These are phyloP conservation scores for Achlya flavicornis DNA, from an alignment of 2,888 invertebrate species.

Conservation along the genomic window DNA sequence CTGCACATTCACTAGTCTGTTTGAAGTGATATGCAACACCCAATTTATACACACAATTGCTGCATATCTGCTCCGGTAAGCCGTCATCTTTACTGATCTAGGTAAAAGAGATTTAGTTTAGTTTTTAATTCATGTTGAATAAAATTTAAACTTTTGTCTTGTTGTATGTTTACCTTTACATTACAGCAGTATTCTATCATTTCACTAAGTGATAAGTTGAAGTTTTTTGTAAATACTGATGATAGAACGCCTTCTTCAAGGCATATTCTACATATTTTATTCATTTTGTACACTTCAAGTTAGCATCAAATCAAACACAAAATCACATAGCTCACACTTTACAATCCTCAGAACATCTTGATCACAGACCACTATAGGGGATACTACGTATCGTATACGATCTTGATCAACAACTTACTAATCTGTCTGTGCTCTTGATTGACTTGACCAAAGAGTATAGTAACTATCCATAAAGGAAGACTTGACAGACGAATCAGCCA, in stretches of 20 bases:
- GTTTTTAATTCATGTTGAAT: not conserved
- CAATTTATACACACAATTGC: conserved; percentile 85
- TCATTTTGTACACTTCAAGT: conserved; percentile 51
- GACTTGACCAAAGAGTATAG: too few species aligned
- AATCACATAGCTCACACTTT: too few species aligned
- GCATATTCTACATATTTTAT: conserved; percentile 85
- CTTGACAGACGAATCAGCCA: too few species aligned
- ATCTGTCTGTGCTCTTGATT: too few species aligned
- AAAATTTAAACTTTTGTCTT: conserved; percentile 1
- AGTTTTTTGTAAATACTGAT: conserved; percentile 85
- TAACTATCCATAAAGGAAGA: too few species aligned
- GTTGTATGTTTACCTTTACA: conserved; percentile 70
- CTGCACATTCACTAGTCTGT: conserved; percentile 85
- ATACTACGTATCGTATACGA: too few species aligned
- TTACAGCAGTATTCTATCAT: conserved; percentile 86
- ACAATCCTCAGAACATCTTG: too few species aligned
- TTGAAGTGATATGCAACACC: conserved; percentile 86
- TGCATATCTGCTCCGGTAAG: conserved; percentile 84
- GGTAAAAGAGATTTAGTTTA: conserved; percentile 38
- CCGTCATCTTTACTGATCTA: conserved; percentile 83
- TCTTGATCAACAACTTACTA: too few species aligned
- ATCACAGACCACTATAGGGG: too few species aligned
- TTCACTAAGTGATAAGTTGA: conserved; percentile 82
- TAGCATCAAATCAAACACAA: too few species aligned
- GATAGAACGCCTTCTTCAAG: conserved; percentile 85